Base-by-base conservation (phyloP, 2,797 vertebrate species). In the Diglossa cyanea region DNA sequence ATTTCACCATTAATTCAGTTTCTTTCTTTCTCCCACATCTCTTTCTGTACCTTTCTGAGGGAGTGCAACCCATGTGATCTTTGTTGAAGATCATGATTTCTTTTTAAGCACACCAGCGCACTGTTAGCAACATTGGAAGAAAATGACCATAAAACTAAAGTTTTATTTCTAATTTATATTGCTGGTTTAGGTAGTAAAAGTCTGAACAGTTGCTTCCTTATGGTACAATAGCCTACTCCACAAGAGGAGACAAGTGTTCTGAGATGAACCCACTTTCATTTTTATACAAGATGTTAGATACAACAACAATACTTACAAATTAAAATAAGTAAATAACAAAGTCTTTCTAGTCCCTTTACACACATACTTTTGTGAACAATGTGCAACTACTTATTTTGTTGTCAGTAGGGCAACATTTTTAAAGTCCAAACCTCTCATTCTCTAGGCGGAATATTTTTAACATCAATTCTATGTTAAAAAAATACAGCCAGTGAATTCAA, bases 31-130 rank as follows among this genome's bases (percentile, higher is more conserved):
- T 96, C 67, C 67, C 3, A 7, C 58, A 53, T 51, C 21, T 45
- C 42, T 74, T 57, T 68, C 71, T 84, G 40, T 66, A 91, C 91
- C 74, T 93, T 95, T 91, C 90, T 90, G 90, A 85, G 72, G 21
- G 24, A 73, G 23, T 28, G 40, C 48, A 91, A 30, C n/a, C 62
- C 74, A 67, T 39, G 54, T 65, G 79, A 80, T 60, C 31, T 75
- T 93, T 86, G 66, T 60, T 37, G 18, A 84, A 86, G 66, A 60
- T 11, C 7, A 20, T 33, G 24, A 44, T 81, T 96, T 90, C 48
- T 85, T 66, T 73, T 53, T 60, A 76, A 76, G 33, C 30, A 21
- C 25, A 42, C 6, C 28, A 54, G 17, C 10, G 31, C 7, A 5
- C n/a, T 81, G 15, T 73, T 40, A 73, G 57, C 19, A 73, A 15